Conservation (phyloP, 2,113 vertebrate species). For the Mastomys coucha region DNA sequence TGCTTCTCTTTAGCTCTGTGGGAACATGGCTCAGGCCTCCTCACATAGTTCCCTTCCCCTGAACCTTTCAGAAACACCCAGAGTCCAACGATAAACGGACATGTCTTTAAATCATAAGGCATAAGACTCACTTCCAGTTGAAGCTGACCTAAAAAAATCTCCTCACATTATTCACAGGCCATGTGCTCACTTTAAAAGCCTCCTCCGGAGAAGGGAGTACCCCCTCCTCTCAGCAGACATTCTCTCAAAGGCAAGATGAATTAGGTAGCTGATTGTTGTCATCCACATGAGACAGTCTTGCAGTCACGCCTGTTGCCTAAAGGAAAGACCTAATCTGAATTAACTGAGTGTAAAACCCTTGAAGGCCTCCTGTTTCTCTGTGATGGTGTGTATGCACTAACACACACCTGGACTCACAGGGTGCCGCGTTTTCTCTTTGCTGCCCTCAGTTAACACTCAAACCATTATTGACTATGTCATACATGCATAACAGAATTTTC, state of each 20-base stretch:
- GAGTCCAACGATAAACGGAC: not conserved
- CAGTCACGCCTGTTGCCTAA: slow-evolving; percentile 4
- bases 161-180: slow-evolving; percentile 35
- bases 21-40: not conserved
- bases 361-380: not conserved
- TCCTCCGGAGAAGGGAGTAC: not conserved
- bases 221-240: not conserved
- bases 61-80: not conserved
- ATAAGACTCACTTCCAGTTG: not conserved
- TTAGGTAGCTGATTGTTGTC: not conserved
- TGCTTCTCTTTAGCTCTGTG: not conserved
- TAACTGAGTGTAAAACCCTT: not conserved
- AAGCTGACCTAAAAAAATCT: not conserved
- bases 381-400: not conserved
- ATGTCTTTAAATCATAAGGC: not conserved
- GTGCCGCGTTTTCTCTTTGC: not conserved
- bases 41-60: not conserved
- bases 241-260: slow-evolving; percentile 30
- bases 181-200: not conserved
- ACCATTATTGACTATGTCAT: not conserved
- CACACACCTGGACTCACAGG: not conserved
- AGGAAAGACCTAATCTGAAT: slow-evolving; percentile 15
- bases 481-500: slow-evolving; percentile 8
- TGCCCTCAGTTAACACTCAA: slow-evolving; percentile 26
- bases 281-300: not conserved